Base-by-base conservation (phyloP, 2,888 invertebrate genomes). In the Erpobdella octoculata region DNA sequence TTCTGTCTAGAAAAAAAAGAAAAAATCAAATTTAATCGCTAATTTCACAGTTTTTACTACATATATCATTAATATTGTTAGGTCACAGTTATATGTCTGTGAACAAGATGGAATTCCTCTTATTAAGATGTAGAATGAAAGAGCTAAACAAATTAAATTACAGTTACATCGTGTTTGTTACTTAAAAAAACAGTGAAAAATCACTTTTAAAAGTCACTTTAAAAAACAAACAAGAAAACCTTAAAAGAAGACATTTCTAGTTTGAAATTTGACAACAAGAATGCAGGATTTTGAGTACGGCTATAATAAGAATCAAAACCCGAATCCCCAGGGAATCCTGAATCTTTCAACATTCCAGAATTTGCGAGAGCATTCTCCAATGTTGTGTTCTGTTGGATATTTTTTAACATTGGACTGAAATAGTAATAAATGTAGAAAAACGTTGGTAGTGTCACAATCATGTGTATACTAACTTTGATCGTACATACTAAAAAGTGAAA, bases 191-290 rank as follows among this genome's bases (percentile, higher is more conserved):
- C n/a, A n/a, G n/a, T n/a, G n/a, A n/a, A n/a, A n/a, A n/a, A n/a
- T n/a, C n/a, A n/a, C n/a, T n/a, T n/a, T n/a, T n/a, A n/a, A n/a
- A n/a, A n/a, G n/a, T n/a, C n/a, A n/a, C n/a, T n/a, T n/a, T n/a
- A n/a, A n/a, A n/a, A n/a, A n/a, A n/a, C n/a, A n/a, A n/a, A n/a
- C n/a, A n/a, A n/a, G 4, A 1, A 9, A 9, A 69, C 69, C 58
- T 58, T 69, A 37, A 69, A 48, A 8, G 58, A n/a, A 41, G 53
- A 28, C 69, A 69, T 69, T 53, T 69, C 69, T 15, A 58, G 3
- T 18, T 58, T 69, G 69, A 48, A 69, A 31, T 33, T 69, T 35
- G 69, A 69, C 25, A 69, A 21, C 21, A 58, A 18, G 69, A 36
- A 53, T 18, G 58, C 46, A 35, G 53, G 53, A 53, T 53, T 53